These are phyloP conservation scores for Mesoligia furuncula DNA, from an alignment of 2,888 invertebrate genomes.

Conservation along the genomic window DNA sequence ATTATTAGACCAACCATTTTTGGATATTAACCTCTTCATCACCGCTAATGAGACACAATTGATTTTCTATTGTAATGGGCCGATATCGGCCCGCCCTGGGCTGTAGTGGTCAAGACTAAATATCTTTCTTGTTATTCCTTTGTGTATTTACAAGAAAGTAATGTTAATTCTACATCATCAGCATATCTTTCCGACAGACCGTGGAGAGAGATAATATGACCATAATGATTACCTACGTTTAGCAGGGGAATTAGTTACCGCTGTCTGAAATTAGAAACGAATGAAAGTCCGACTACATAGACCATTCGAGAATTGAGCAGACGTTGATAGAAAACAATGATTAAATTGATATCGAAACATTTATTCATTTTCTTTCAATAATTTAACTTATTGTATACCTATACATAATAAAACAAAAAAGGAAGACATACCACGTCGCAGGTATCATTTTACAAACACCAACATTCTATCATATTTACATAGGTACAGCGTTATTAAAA, in stretches of 20 bases:
- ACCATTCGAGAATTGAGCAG: not conserved
- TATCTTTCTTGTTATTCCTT: not conserved
- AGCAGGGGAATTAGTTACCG: conserved; percentile 35
- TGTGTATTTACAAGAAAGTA: not conserved
- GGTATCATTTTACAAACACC: conserved; percentile 79
- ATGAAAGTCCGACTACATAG: conserved; percentile 4
- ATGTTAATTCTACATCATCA: conserved; percentile 17
- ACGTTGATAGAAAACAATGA: not conserved
- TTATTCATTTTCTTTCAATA: conserved; percentile 89
- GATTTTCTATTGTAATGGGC: no score
- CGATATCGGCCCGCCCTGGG: no score
- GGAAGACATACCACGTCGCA: conserved; percentile 86
- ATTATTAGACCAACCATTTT: not conserved
- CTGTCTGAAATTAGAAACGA: conserved; percentile 14
- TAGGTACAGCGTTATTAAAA: conserved; percentile 76
- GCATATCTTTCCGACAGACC: conserved; percentile 27
- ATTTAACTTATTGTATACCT: conserved; percentile 87
- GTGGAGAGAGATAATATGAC: conserved; percentile 11
- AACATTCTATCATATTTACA: conserved; percentile 86
- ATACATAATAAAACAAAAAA: conserved; percentile 87
- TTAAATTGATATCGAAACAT: conserved; percentile 83
- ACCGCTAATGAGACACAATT: no score
- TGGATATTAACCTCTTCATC: no score
- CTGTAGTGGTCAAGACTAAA: not conserved
- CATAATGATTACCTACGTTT: conserved; percentile 31